phyloP scores from a whole-genome alignment of 2,113 vertebrate species.

The Menidia beryllina region DNA sequence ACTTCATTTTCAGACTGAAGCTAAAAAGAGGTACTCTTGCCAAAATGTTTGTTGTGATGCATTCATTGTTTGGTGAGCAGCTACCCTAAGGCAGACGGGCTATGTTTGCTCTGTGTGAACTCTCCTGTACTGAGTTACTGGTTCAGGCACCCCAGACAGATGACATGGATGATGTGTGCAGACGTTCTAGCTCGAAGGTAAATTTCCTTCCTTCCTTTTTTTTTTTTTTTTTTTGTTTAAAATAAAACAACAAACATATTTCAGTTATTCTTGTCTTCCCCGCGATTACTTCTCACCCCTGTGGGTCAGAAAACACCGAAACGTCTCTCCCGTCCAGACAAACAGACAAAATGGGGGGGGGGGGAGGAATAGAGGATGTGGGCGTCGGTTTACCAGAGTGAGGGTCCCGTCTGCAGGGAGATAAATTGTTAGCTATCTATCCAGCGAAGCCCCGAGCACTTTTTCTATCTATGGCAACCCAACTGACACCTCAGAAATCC shows the following conservation, averaged over 20 bases:
- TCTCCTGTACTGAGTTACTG: conserved; percentile 15
- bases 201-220: too few species aligned
- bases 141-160: conserved; percentile 34
- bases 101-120: conserved; percentile 35
- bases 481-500: conserved; percentile 49
- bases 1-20: too few species aligned
- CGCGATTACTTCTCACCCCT: conserved; percentile 14
- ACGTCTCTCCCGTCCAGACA: conserved; percentile 15
- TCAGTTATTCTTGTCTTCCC: conserved; percentile 25
- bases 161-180: conserved; percentile 39
- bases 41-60: conserved; percentile 8
- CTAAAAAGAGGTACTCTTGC: background rate
- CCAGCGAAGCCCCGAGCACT: conserved; percentile 59
- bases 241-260: conserved; percentile 46
- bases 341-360: conserved; percentile 47
- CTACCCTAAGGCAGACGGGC: conserved; percentile 16
- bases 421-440: conserved; percentile 37
- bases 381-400: conserved; percentile 53
- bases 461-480: conserved; percentile 58
- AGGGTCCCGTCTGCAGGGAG: conserved; percentile 60
- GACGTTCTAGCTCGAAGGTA: conserved; percentile 38
- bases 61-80: background rate
- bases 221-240: conserved; percentile 25
- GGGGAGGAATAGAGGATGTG: conserved; percentile 14
- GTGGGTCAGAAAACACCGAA: conserved; percentile 22